phyloP scores from a whole-genome alignment of 2,113 vertebrate species.

The Corythoichthys haematopterus region DNA sequence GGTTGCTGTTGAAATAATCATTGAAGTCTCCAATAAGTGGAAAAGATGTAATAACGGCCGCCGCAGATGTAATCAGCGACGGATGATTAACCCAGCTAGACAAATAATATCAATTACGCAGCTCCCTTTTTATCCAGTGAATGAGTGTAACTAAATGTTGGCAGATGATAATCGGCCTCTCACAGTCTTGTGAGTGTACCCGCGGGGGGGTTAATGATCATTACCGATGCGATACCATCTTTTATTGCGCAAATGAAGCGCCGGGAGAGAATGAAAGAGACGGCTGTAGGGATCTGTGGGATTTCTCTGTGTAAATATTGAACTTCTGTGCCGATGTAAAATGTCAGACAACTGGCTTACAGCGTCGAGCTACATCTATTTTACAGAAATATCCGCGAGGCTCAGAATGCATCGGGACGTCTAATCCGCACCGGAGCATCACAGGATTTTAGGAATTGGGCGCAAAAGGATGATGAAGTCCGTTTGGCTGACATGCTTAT shows the following conservation, averaged over 20 bases:
- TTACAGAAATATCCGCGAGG: neutral
- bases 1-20: neutral
- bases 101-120: slow-evolving; percentile 13
- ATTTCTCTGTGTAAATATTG: slow-evolving; percentile 57
- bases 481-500: neutral
- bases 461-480: neutral
- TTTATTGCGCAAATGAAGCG: slow-evolving; percentile 49
- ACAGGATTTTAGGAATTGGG: neutral
- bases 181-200: slow-evolving; percentile 45
- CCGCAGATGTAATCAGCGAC: neutral
- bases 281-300: slow-evolving; percentile 40
- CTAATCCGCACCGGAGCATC: neutral
- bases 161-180: slow-evolving; percentile 31
- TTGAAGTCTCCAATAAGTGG: neutral
- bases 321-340: slow-evolving; percentile 25
- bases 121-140: slow-evolving; percentile 16
- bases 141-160: slow-evolving; percentile 18
- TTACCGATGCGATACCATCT: slow-evolving; percentile 31
- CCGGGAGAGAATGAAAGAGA: slow-evolving; percentile 31
- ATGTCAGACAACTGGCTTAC: slow-evolving; percentile 5
- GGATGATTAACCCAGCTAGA: neutral
- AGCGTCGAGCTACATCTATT: neutral
- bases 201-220: slow-evolving; percentile 23
- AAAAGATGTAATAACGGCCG: neutral
- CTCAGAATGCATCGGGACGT: neutral